Evolutionary conservation across 2,797 vertebrate species (phyloP).

Genomic region (Darevskia mixta): DNA sequence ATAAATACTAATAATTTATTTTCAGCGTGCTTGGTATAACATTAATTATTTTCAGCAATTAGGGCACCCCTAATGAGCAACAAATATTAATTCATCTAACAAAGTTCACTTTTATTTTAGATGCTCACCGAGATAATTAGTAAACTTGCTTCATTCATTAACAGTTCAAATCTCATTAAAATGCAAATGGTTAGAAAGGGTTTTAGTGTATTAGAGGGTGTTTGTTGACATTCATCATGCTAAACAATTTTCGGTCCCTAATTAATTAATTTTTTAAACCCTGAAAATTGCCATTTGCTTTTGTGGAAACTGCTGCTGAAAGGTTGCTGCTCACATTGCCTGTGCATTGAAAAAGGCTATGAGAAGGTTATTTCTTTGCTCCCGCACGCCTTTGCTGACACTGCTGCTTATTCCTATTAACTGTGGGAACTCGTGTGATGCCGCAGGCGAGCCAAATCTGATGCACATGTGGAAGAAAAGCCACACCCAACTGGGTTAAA

Average conservation of each 20-base stretch:
- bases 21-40: conserved; percentile 62
- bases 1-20: conserved; percentile 63
- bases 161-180: conserved; percentile 77
- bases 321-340: conserved; percentile 41
- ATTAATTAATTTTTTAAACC: conserved; percentile 61
- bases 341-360: background rate
- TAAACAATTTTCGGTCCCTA: conserved; percentile 58
- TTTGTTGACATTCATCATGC: conserved; percentile 67
- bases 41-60: conserved; percentile 72
- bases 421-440: background rate
- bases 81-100: conserved; percentile 67
- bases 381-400: background rate
- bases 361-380: background rate
- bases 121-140: conserved; percentile 65
- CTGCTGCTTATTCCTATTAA: background rate
- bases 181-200: conserved; percentile 68
- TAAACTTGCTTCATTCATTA: conserved; percentile 71
- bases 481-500: background rate
- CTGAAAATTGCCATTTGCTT: conserved; percentile 60
- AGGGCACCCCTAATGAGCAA: conserved; percentile 62
- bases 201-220: conserved; percentile 58
- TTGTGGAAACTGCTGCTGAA: conserved; percentile 61
- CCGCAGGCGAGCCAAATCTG: background rate
- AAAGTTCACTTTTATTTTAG: conserved; percentile 71
- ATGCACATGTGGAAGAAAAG: background rate